These are phyloP conservation scores for Chrysolina americana DNA, from an alignment of 2,888 invertebrate genomes.

Conservation along the genomic window DNA sequence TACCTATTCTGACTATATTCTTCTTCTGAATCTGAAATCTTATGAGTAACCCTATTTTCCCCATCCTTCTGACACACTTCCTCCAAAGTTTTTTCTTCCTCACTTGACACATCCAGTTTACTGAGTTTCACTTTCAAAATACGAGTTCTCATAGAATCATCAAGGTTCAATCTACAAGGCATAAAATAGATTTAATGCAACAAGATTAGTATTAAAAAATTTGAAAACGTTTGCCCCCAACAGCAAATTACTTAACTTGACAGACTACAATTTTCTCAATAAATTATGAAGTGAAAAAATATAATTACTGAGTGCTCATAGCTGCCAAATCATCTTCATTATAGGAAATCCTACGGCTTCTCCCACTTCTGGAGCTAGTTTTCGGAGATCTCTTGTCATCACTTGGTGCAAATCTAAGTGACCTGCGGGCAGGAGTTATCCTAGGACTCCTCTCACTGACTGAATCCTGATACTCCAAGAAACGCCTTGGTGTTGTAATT, in stretches of 20 bases:
- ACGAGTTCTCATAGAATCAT: constrained; percentile 28
- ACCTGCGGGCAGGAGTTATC: constrained; percentile 34
- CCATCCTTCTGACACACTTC: constrained; percentile 7
- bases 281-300: not conserved
- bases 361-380: constrained; percentile 25
- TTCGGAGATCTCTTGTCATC: constrained; percentile 25
- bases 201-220: no score
- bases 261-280: no score
- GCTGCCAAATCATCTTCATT: constrained; percentile 20
- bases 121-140: constrained; percentile 25
- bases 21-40: not conserved
- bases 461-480: constrained; percentile 22
- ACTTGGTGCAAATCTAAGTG: constrained; percentile 28
- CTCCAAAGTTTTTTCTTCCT: constrained; percentile 15
- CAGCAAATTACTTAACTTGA: no score
- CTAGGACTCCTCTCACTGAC: constrained; percentile 18
- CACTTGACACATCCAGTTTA: not conserved
- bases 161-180: constrained; percentile 27
- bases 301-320: not conserved
- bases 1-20: not conserved
- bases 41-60: not conserved
- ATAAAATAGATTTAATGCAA: not conserved
- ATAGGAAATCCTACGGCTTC: not conserved
- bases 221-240: no score
- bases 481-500: constrained; percentile 36